Evolutionary conservation across 2,888 invertebrate genomes (phyloP).

Genomic region (Leptarthrus brevirostris): DNA sequence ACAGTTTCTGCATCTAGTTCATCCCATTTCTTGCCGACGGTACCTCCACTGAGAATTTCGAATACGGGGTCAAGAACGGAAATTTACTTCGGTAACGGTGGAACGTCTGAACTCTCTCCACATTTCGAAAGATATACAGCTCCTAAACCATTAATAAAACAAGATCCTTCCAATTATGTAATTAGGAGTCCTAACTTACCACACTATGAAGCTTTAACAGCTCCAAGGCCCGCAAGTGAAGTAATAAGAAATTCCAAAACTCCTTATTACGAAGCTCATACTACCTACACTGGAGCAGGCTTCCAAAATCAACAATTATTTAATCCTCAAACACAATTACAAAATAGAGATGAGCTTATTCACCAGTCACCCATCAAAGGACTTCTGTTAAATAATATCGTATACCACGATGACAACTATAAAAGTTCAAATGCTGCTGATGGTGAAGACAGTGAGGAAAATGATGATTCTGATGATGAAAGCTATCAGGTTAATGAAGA

Average conservation of each 20-base stretch:
- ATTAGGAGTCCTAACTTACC: too few relatives aligned
- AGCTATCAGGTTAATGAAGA: conserved; percentile 31
- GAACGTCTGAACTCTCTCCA: conserved; percentile 2
- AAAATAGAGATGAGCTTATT: not conserved
- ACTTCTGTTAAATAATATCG: conserved; percentile 21
- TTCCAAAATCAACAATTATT: not conserved
- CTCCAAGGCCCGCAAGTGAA: not conserved
- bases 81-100: not conserved
- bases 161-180: not conserved
- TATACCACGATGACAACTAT: conserved; percentile 38
- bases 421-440: conserved; percentile 7
- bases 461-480: too few relatives aligned
- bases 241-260: not conserved
- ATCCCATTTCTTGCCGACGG: too few relatives aligned
- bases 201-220: not conserved
- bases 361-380: conserved; percentile 21
- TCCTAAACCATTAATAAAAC: not conserved
- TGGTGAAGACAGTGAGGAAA: conserved; percentile 32
- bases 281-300: not conserved
- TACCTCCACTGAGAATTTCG: too few relatives aligned
- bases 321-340: not conserved
- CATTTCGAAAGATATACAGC: conserved; percentile 28
- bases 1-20: not conserved
- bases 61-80: not conserved
- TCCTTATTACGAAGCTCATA: too few relatives aligned